A percentile compares a stretch with the other conserved stretches of the same genome.
Evolutionary conservation across 2,113 vertebrate genomes (phyloP).

Genomic region (Neolamprologus ventralis): DNA sequence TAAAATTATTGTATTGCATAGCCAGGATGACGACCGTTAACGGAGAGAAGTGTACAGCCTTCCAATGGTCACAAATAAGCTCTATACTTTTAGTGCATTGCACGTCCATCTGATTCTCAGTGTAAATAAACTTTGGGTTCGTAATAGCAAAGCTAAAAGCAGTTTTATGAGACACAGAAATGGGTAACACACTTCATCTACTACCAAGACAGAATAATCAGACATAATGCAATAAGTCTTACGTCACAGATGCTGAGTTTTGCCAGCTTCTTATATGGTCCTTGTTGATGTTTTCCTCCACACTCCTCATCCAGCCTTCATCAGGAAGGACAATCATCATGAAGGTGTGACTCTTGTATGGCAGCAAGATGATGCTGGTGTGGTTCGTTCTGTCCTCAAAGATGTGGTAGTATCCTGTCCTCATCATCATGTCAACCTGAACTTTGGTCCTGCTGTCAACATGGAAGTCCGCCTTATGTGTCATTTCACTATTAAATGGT

Average conservation of each 20-base stretch:
- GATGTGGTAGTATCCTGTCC: neutral
- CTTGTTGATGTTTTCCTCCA: neutral
- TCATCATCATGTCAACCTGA: slow-evolving; percentile 77
- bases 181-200: neutral
- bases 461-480: slow-evolving; percentile 58
- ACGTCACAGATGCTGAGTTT: neutral
- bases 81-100: neutral
- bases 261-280: neutral
- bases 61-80: neutral
- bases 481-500: slow-evolving; percentile 60
- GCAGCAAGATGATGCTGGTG: neutral
- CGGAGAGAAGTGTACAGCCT: neutral
- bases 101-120: neutral
- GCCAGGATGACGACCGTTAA: neutral
- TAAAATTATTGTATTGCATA: neutral
- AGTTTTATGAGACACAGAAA: neutral
- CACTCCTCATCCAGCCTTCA: neutral
- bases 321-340: neutral
- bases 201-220: neutral
- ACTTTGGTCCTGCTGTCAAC: slow-evolving; percentile 58
- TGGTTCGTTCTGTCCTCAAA: neutral
- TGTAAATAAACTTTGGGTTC: neutral
- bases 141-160: neutral
- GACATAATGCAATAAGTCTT: neutral
- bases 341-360: neutral